phyloP scores from a whole-genome alignment of 1,140 invertebrate genomes.

The Drosophila tristis region DNA sequence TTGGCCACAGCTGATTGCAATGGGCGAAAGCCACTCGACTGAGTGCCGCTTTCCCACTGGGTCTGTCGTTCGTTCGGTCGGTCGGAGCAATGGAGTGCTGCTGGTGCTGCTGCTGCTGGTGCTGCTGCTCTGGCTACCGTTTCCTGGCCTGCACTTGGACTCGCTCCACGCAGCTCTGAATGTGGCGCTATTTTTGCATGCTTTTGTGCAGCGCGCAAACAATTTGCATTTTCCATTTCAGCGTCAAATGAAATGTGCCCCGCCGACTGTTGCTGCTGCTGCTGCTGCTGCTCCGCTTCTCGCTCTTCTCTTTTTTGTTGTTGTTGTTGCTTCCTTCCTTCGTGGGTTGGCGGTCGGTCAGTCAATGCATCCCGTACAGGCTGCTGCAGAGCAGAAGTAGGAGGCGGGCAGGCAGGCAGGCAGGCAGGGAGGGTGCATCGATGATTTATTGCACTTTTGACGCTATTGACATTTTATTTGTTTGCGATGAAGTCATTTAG shows the following conservation, averaged over 20 bases:
- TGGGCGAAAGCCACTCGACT: no score
- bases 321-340: no score
- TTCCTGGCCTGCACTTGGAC: no score
- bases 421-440: not conserved
- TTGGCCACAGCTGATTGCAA: no score
- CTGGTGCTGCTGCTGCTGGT: no score
- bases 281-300: not conserved
- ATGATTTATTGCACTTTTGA: conserved; percentile 75
- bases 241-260: conserved; percentile 60
- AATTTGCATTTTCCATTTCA: conserved; percentile 77
- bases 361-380: conserved; percentile 6
- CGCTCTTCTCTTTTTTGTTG: not conserved
- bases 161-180: conserved; percentile 11
- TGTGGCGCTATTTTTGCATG: conserved; percentile 65
- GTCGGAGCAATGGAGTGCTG: no score
- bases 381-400: no score
- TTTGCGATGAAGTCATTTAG: conserved; percentile 72
- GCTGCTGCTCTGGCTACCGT: no score
- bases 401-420: no score
- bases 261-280: not conserved
- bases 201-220: conserved; percentile 64
- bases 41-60: not conserved
- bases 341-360: not conserved
- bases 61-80: no score
- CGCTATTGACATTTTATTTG: conserved; percentile 78